Percentiles rank a stretch among this genome's conserved stretches.
Evolutionary conservation across 2,113 vertebrate genomes (phyloP).

Genomic region (Pavo muticus): DNA sequence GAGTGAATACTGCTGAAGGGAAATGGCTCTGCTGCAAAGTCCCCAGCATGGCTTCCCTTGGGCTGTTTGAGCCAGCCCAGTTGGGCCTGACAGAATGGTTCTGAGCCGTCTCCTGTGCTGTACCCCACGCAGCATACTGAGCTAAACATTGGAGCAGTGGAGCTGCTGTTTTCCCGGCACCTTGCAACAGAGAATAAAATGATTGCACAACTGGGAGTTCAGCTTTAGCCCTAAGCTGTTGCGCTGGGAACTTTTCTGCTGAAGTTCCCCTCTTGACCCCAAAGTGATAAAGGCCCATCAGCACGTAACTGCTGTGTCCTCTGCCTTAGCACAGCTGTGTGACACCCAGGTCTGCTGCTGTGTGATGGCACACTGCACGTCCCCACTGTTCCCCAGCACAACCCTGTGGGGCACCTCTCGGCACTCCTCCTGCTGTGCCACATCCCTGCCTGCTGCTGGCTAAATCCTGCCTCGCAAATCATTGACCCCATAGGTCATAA

Average conservation of each 20-base stretch:
- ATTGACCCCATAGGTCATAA: slow-evolving; percentile 64
- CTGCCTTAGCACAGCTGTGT: background rate
- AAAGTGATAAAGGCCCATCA: background rate
- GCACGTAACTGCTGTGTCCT: background rate
- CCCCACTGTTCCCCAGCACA: background rate
- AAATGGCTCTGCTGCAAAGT: fast-evolving
- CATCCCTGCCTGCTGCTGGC: background rate
- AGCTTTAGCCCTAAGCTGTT: background rate
- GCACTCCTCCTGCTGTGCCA: background rate
- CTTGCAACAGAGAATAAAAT: background rate
- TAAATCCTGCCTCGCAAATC: slow-evolving; percentile 59
- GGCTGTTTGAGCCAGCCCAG: background rate
- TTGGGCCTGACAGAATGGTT: background rate
- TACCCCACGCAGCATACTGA: background rate
- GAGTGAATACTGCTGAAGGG: background rate
- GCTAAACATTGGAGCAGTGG: background rate
- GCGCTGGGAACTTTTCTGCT: background rate
- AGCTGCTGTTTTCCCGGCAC: background rate
- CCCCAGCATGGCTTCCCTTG: background rate
- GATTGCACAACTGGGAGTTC: background rate
- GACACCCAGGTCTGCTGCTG: background rate
- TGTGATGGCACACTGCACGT: fast-evolving
- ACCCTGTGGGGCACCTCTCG: background rate
- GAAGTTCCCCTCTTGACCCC: background rate
- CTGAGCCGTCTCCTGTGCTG: background rate